Percentiles rank a stretch among this genome's conserved stretches.
Conservation (phyloP, 2,113 vertebrate genomes). For the Xenotilapia flavipinnis region DNA sequence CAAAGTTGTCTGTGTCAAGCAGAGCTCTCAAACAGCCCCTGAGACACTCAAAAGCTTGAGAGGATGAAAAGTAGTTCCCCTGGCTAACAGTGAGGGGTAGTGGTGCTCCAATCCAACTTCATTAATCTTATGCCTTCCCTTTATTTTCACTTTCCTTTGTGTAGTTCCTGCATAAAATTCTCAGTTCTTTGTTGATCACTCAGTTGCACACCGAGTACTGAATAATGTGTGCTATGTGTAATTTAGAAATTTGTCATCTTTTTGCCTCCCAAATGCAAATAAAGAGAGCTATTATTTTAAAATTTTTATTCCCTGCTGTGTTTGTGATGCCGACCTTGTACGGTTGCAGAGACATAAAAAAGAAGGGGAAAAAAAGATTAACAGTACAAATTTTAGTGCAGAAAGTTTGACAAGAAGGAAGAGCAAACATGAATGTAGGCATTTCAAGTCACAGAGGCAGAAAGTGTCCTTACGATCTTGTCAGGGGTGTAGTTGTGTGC, state of each 20-base stretch:
- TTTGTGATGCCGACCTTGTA: background rate
- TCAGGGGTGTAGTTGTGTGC: constrained; percentile 14
- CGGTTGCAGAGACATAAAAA: background rate
- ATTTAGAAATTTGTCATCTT: background rate
- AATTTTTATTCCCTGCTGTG: background rate
- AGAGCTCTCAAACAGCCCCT: background rate
- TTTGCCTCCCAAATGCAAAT: background rate
- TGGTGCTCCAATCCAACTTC: constrained; percentile 12
- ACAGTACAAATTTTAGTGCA: background rate
- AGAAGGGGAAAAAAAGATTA: background rate
- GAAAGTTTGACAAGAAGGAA: background rate
- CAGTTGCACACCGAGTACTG: background rate
- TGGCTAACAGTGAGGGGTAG: constrained; percentile 35
- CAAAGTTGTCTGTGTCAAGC: constrained; percentile 8
- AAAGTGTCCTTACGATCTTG: background rate
- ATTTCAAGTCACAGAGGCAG: constrained; percentile 1
- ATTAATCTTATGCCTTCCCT: constrained; percentile 4
- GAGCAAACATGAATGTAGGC: background rate
- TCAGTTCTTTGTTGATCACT: background rate
- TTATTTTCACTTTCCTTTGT: background rate
- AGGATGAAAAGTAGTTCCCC: constrained; percentile 30
- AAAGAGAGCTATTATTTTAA: background rate
- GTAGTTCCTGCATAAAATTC: background rate
- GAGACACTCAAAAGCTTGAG: background rate
- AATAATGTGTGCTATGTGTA: background rate